Evolutionary conservation across 2,888 invertebrate species (phyloP), one percentile per base, ranked within the genome.

Genomic region (Chorisops tibialis): DNA sequence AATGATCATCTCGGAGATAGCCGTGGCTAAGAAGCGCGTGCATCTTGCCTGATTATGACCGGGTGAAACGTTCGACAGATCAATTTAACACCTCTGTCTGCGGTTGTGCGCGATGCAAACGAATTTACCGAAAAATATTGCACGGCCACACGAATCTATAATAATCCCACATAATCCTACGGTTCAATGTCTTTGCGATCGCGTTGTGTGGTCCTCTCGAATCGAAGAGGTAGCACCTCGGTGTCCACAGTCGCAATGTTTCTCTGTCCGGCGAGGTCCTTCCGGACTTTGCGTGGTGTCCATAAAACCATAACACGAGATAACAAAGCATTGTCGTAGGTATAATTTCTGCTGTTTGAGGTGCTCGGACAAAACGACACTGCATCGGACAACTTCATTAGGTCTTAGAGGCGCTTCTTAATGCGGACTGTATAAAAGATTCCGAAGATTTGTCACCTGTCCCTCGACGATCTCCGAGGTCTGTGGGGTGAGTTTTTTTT

Each of bases 201-300:
- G 30, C 30, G 9, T 11, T 50, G 49, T 50, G 49, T 50, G 49
- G 49, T 50, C 49, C 49, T n/a, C 9, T n/a, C 35, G 30, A 35
- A 9, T 16, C 49, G 30, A 30, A 24, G 30, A 30, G 9, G 16
- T 47, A 21, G 19, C 22, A 47, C 22, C 16, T 4, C 19, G 19
- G 21, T 47, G n/a, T 47, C 47, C 30, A 35, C 11, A 35, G 35
- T 35, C 30, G 35, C 49, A 30, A 16, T 22, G 7, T 47, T 18
- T 47, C 22, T 21, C 7, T 47, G 45, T 12, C n/a, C 2, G 21
- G 11, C n/a, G n/a, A 21, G 22, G 21, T 47, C 47, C 47, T 47
- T 21, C 12, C 22, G 19, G 21, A 14, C 45, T 18, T 9, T 18
- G 18, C 16, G 14, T 18, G 45, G 19, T 45, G 16, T 18, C 11